Base-by-base conservation (phyloP, 2,888 invertebrate genomes). In the Idaea biselata region DNA sequence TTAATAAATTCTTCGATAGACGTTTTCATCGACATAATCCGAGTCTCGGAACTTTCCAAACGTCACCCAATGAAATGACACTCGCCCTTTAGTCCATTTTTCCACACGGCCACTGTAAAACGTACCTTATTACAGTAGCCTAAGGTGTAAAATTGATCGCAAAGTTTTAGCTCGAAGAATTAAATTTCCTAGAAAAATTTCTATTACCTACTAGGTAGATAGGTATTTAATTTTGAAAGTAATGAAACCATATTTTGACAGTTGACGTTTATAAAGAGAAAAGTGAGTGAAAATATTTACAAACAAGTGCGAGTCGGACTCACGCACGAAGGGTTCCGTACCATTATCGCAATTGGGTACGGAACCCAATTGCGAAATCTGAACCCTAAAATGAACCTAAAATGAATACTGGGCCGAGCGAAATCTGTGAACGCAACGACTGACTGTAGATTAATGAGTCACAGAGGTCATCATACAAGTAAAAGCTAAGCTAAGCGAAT, bases 51-150 rank as follows among this genome's bases (percentile, higher is more conserved):
- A 69, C 75, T 75, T 76, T 71, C 71, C 72, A 73, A 74, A 75
- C 69, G 80, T 81, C 80, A 79, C 74, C 74, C 64, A 66, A 66
- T 60, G 68, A 76, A 77, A 76, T 71, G 70, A 73, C 69, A 74
- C 69, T 71, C 70, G 69, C 71, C 71, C 72, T 73, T 73, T 73
- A 71, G 8, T 14, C 44, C 5, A 44, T 44, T 44, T 44, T 11
- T 44, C 11, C 8, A 8, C 44, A 44, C 44, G 0, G 14, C 1
- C 44, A 44, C 11, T 8, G 14, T 7, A 11, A 44, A 44, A 44
- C 11, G 44, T 11, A 44, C 11, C 44, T 44, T 44, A 44, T 44
- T 11, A 3, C 3, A 44, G 14, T 11, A 44, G 0, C 8, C 6
- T 44, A 44, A 44, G 44, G 44, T 44, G 6, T 44, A 44, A 14